Evolutionary conservation across 2,888 invertebrate genomes (phyloP).

Genomic region (Alloscopus bannaensis): DNA sequence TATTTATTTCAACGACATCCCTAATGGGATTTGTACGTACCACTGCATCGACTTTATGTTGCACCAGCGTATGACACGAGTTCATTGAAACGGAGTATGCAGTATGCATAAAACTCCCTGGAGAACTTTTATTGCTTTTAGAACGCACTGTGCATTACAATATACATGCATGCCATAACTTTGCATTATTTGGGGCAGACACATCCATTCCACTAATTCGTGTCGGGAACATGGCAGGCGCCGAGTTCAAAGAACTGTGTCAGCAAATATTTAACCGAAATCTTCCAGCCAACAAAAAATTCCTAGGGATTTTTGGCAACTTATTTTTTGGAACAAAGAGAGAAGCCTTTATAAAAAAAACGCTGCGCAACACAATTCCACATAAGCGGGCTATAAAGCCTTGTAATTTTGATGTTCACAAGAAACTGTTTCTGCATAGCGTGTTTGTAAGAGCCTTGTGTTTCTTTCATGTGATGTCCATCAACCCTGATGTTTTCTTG

Average conservation of each 20-base stretch:
- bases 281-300: slow-evolving; percentile 11
- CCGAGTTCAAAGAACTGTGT: slow-evolving; percentile 51
- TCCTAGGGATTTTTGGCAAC: not conserved
- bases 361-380: too few species aligned
- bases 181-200: slow-evolving; percentile 9
- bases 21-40: too few species aligned
- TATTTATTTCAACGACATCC: too few species aligned
- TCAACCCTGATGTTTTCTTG: not conserved
- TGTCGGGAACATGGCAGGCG: slow-evolving; percentile 17
- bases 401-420: too few species aligned
- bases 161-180: not conserved
- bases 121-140: not conserved
- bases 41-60: too few species aligned
- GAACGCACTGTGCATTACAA: not conserved
- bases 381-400: too few species aligned
- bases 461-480: too few species aligned
- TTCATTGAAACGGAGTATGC: slow-evolving; percentile 5
- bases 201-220: slow-evolving; percentile 37
- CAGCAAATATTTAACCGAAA: slow-evolving; percentile 27
- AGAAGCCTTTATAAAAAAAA: too few species aligned
- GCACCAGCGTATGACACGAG: not conserved
- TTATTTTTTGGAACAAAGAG: not conserved
- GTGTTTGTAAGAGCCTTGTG: too few species aligned
- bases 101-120: not conserved
- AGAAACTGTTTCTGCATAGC: too few species aligned